Evolutionary conservation across 2,797 vertebrate genomes (phyloP), one percentile per base, ranked within the genome.

Genomic region (Alca torda): DNA sequence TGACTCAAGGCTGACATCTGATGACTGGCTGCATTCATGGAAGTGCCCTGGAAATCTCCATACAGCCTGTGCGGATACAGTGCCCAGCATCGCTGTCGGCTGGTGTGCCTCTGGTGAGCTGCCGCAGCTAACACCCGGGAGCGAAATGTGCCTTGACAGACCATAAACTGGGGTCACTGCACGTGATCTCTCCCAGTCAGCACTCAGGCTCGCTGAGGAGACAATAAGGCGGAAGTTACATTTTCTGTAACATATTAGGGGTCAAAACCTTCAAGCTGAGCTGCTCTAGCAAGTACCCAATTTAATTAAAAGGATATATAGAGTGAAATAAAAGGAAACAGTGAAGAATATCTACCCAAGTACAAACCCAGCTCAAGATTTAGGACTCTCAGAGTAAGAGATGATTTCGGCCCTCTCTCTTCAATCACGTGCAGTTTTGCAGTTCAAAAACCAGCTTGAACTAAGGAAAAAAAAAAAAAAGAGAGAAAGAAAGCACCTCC

Each of bases 291-390:
- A 76, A 91, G 46, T 10, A 41, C 16, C 13, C n/a, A 46, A 83
- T 84, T 88, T 93, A 94, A 90, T 90, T 92, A 73, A 70, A 76
- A 82, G 19, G 46, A 68, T 81, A 78, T 54, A 91, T 9, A 57
- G 20, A 57, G 24, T 43, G 41, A 94, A 90, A 88, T 37, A 72
- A 89, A 85, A 65, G 76, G 30, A 93, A 89, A 84, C 8, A 5
- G 20, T 76, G 46, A 93, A 74, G 30, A 56, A 78, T 65, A 73
- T 57, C 37, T 65, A 41, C 63, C 11, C 19, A 30, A 69, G 19
- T 53, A 53, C 53, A 94, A 91, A 65, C 3, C 2, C 23, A 56
- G 26, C 19, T 70, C 24, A 28, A 68, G 37, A 87, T 68, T 92
- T 68, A 61, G 61, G 45, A 68, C 14, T 63, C 25, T 37, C 2